These are phyloP conservation scores for Cromileptes altivelis DNA, from an alignment of 2,113 vertebrate genomes.

Conservation along the genomic window DNA sequence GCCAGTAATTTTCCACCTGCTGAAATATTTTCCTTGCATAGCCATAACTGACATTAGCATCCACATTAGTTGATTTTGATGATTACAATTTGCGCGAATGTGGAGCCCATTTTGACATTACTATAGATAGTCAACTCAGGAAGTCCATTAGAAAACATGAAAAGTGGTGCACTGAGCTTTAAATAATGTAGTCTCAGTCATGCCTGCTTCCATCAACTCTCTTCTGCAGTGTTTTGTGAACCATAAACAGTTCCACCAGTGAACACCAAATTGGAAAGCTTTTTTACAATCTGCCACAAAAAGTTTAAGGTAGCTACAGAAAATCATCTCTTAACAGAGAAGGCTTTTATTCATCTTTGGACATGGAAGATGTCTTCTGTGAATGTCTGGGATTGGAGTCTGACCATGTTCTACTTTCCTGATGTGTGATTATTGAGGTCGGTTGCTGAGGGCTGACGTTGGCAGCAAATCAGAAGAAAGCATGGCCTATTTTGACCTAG, in stretches of 20 bases:
- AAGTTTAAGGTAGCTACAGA: background rate
- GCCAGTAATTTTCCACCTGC: background rate
- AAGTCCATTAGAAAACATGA: background rate
- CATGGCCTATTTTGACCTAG: background rate
- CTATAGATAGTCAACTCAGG: background rate
- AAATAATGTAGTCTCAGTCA: slow-evolving; percentile 5
- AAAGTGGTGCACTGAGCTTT: background rate
- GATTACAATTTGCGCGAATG: background rate
- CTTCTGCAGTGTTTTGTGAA: background rate
- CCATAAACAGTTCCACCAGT: background rate
- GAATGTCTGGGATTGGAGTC: background rate
- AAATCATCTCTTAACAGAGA: background rate
- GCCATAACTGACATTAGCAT: background rate
- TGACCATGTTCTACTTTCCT: slow-evolving; percentile 11
- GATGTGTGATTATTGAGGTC: background rate
- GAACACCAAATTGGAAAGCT: background rate
- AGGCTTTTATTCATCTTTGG: background rate
- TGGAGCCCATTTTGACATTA: background rate
- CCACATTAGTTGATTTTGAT: background rate
- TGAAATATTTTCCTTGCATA: background rate
- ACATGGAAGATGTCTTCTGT: background rate
- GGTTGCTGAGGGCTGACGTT: background rate
- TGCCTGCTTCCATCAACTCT: background rate
- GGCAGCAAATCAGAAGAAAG: slow-evolving; percentile 33
- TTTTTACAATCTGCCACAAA: background rate